A percentile compares a stretch with the other conserved stretches of the same genome.
Evolutionary conservation across 2,797 vertebrate genomes (phyloP).

Genomic region (Peromyscus nudipes): DNA sequence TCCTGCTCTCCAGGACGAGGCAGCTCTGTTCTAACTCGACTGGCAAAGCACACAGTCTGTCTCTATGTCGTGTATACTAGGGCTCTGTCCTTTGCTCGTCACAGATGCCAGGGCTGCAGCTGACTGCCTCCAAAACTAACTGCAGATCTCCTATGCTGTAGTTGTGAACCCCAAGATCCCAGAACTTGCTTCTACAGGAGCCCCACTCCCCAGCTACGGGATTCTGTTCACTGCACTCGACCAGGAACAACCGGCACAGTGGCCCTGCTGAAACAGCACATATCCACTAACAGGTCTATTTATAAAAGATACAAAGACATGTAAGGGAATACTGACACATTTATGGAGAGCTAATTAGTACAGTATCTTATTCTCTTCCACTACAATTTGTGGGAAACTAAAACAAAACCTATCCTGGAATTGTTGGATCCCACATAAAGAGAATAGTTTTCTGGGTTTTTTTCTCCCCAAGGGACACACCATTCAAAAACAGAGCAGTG

Average conservation of each 20-base stretch:
- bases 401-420: background rate
- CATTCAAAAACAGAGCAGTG: constrained; percentile 47
- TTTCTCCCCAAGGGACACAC: background rate
- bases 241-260: constrained; percentile 41
- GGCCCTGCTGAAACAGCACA: constrained; percentile 41
- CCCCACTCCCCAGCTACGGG: background rate
- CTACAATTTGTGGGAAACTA: constrained; percentile 49
- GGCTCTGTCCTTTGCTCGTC: constrained; percentile 47
- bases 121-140: background rate
- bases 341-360: constrained; percentile 39
- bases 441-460: background rate
- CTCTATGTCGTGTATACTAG: background rate
- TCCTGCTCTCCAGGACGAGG: background rate
- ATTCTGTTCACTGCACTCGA: background rate
- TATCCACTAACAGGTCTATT: constrained; percentile 69
- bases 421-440: constrained; percentile 3
- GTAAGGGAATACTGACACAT: constrained; percentile 39
- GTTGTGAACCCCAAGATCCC: background rate
- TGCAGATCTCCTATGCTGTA: background rate
- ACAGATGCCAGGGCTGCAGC: background rate
- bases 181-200: background rate
- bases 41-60: background rate
- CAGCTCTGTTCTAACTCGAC: background rate
- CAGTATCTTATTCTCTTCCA: constrained; percentile 26
- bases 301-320: constrained; percentile 75